Base-by-base conservation (phyloP, 2,888 invertebrate genomes). In the Gymnosoma rotundatum region DNA sequence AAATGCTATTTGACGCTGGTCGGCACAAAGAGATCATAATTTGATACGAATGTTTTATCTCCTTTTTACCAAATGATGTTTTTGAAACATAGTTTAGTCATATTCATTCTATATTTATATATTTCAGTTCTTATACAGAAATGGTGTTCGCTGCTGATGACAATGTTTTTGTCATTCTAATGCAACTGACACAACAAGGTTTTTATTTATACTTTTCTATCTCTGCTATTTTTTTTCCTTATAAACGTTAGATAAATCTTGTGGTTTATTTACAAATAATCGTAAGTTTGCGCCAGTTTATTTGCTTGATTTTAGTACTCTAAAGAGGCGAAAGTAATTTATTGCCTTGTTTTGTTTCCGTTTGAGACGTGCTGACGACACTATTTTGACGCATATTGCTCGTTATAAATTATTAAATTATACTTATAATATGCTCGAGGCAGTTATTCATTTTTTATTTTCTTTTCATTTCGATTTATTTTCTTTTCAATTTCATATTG, bases 401-500 rank as follows among this genome's bases (percentile, higher is more conserved):
- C 72, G 78, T 82, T 82, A 85, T 79, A 72, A 82, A 83, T 85
- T 75, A 79, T 79, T 69, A 85, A 85, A 85, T 85, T 72, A 78
- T 74, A 84, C 73, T 84, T 80, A 81, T 67, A 84, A 79, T 69
- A 61, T 36, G 69, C 69, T 83, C 32, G 69, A 70, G 70, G 78
- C 64, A 63, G n/a, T n/a, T n/a, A n/a, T n/a, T n/a, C n/a, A 32
- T 61, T 74, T 74, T 45, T 25, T 52, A 50, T 67, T 67, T 54
- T 36, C 66, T 38, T 56, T 52, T 73, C 38, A 32, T 67, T 38
- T 20, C 4, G 36, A 25, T 61, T 58, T 69, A 48, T 50, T 72
- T 48, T 20, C 4, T 48, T 81, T 52, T 67, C 21, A 76, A 64
- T 21, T 72, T 72, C 18, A 63, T 66, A 8, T 25, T 10, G 50